A percentile compares a stretch with the other conserved stretches of the same genome.
Evolutionary conservation across 1,140 invertebrate species (phyloP).

Genomic region (Acyrthosiphon pisum): DNA sequence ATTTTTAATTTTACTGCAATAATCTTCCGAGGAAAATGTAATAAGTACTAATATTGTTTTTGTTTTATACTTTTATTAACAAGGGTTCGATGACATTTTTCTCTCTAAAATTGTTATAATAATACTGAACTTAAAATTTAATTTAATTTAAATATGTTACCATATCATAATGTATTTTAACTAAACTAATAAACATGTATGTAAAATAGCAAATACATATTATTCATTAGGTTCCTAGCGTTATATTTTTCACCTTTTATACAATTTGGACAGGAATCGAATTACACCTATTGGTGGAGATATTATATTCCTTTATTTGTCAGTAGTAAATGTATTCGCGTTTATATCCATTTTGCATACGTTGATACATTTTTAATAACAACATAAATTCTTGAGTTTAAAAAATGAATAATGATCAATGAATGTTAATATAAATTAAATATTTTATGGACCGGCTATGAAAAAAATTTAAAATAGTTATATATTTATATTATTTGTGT

Average conservation of each 20-base stretch:
- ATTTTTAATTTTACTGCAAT: not conserved
- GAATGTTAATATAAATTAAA: not conserved
- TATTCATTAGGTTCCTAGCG: not conserved
- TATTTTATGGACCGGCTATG: not conserved
- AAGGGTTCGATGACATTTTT: not conserved
- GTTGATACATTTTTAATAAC: not conserved
- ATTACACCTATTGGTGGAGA: not conserved
- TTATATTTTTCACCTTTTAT: not conserved
- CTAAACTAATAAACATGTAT: not conserved
- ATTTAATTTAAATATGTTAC: not conserved
- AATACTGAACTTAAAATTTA: not conserved
- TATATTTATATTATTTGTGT: not conserved
- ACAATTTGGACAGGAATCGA: not conserved
- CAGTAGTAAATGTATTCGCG: not conserved
- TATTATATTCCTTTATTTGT: not conserved
- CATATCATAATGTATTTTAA: not conserved
- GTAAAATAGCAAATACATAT: not conserved
- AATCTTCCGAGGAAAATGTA: too few species aligned
- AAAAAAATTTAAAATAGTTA: not conserved
- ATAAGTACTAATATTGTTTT: too few species aligned
- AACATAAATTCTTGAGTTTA: not conserved
- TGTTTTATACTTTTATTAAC: too few species aligned
- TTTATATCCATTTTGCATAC: not conserved
- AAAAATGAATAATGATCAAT: not conserved
- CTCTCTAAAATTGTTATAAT: not conserved